Conservation (phyloP, 2,113 vertebrate species). For the Sinocyclocheilus anophthalmus region DNA sequence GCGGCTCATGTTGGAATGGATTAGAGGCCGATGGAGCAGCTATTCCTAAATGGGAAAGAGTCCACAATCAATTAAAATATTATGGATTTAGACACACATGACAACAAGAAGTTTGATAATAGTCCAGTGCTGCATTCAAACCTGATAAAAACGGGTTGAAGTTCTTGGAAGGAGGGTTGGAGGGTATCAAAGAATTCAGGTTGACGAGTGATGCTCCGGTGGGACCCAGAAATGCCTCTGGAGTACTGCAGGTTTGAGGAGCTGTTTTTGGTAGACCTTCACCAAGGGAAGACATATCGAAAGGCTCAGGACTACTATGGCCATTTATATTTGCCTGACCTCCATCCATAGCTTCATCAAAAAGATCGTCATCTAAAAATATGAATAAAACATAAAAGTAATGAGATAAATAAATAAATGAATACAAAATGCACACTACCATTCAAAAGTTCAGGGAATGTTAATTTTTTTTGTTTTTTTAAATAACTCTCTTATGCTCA, state of each 20-base stretch:
- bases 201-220: slow-evolving; percentile 89
- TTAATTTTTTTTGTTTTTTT: not conserved
- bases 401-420: not conserved
- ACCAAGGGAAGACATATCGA: slow-evolving; percentile 79
- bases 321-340: slow-evolving; percentile 80
- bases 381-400: not conserved
- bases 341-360: slow-evolving; percentile 84
- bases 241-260: slow-evolving; percentile 78
- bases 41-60: slow-evolving; percentile 70
- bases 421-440: not conserved
- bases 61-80: not conserved
- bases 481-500: not conserved
- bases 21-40: slow-evolving; percentile 82
- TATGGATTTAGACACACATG: not conserved
- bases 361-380: slow-evolving; percentile 82
- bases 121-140: slow-evolving; percentile 56
- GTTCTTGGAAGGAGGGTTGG: slow-evolving; percentile 73
- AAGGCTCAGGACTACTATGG: slow-evolving; percentile 75
- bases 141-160: slow-evolving; percentile 92
- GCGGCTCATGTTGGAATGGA: slow-evolving; percentile 86
- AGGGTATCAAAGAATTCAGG: slow-evolving; percentile 84
- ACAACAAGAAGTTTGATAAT: not conserved
- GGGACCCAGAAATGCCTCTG: slow-evolving; percentile 88
- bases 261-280: slow-evolving; percentile 76
- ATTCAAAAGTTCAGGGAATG: not conserved